A percentile compares a stretch with the other conserved stretches of the same genome.
Conservation (phyloP, 2,113 vertebrate species). For the Forbesichthys agassizii region DNA sequence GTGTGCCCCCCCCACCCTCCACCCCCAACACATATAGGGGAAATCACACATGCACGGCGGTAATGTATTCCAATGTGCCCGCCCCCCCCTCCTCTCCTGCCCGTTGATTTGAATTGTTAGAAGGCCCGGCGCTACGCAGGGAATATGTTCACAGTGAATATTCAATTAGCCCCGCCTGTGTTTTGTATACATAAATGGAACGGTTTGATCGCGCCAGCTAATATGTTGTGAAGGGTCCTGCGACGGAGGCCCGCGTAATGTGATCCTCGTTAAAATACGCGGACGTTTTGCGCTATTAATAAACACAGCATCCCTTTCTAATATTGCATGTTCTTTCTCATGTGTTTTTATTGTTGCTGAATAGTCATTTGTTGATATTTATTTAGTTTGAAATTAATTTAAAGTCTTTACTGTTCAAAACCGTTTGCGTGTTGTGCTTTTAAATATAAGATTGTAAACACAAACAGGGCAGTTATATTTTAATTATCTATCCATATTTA, state of each 20-base stretch:
- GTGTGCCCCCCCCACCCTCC: slow-evolving; percentile 54
- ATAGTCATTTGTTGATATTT: too few species aligned
- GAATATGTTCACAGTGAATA: slow-evolving; percentile 76
- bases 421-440: too few species aligned
- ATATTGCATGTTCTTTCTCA: too few species aligned
- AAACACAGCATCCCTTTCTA: slow-evolving; percentile 24
- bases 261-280: slow-evolving; percentile 32
- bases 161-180: slow-evolving; percentile 55
- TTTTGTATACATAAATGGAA: slow-evolving; percentile 53
- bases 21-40: slow-evolving; percentile 45
- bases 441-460: too few species aligned
- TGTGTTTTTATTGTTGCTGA: too few species aligned
- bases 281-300: slow-evolving; percentile 43
- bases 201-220: slow-evolving; percentile 33
- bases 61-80: slow-evolving; percentile 73
- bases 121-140: slow-evolving; percentile 59
- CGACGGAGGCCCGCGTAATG: slow-evolving; percentile 13
- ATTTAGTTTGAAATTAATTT: too few species aligned
- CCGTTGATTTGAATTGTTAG: slow-evolving; percentile 70
- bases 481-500: too few species aligned
- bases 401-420: too few species aligned
- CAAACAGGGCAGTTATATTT: too few species aligned
- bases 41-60: slow-evolving; percentile 44
- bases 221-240: slow-evolving; percentile 55
- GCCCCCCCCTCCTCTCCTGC: slow-evolving; percentile 29